These are phyloP conservation scores for Prosapia bicincta DNA, from an alignment of 2,888 invertebrate species.

Conservation along the genomic window DNA sequence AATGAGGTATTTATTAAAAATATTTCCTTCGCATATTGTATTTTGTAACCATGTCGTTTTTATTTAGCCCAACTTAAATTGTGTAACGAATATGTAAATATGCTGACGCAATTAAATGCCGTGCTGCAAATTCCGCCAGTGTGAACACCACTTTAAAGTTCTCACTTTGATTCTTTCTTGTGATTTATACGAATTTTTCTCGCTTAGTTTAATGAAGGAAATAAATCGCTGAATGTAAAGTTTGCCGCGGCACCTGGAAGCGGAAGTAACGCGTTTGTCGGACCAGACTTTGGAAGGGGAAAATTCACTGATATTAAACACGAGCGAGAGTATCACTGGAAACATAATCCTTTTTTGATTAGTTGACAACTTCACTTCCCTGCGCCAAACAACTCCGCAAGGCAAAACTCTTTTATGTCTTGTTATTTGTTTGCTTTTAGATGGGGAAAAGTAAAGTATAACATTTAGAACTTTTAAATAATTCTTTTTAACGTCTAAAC, in stretches of 20 bases:
- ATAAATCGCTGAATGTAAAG: background rate
- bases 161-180: background rate
- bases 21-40: too few species aligned
- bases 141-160: background rate
- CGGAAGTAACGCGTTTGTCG: background rate
- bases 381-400: background rate
- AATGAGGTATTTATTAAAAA: too few species aligned
- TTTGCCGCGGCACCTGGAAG: background rate
- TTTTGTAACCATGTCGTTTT: too few species aligned
- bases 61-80: too few species aligned
- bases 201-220: background rate
- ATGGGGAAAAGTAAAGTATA: too few species aligned
- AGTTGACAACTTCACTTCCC: background rate
- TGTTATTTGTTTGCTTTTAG: too few species aligned
- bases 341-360: background rate
- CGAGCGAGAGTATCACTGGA: background rate
- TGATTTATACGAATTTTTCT: background rate
- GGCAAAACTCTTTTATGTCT: too few species aligned
- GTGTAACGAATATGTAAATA: too few species aligned
- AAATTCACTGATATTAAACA: background rate
- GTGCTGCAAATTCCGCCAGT: too few species aligned
- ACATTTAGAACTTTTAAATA: too few species aligned
- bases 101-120: too few species aligned
- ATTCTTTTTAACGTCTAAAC: too few species aligned
- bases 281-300: background rate